These are phyloP conservation scores for Terrapene triunguis DNA, from an alignment of 2,113 vertebrate species.

Conservation along the genomic window DNA sequence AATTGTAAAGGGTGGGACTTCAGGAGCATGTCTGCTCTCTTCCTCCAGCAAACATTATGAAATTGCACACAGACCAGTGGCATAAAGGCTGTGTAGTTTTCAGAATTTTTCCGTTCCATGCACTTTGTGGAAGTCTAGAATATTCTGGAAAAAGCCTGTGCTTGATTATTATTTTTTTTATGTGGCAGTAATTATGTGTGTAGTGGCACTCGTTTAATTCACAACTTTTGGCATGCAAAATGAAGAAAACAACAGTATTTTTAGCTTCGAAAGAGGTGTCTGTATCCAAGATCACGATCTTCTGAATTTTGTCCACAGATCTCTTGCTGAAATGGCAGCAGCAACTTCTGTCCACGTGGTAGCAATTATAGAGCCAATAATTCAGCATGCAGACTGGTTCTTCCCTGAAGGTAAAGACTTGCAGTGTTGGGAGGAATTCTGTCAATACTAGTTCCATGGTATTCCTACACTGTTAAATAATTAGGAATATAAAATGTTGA, in stretches of 20 bases:
- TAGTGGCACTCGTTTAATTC: background rate
- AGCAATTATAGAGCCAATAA: slow-evolving; percentile 95
- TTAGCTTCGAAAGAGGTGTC: background rate
- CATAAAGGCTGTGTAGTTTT: background rate
- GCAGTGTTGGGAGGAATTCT: background rate
- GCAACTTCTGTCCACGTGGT: slow-evolving; percentile 97
- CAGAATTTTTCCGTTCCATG: background rate
- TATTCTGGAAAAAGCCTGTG: background rate
- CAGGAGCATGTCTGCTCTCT: background rate
- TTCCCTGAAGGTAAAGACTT: slow-evolving; percentile 91
- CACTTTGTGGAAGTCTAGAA: background rate
- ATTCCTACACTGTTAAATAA: background rate
- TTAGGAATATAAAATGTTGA: background rate
- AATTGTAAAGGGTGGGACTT: background rate
- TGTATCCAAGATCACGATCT: background rate
- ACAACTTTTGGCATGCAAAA: background rate
- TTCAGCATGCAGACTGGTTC: slow-evolving; percentile 98
- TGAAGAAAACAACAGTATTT: background rate
- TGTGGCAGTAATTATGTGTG: background rate
- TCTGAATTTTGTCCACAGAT: slow-evolving; percentile 77
- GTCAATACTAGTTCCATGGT: background rate
- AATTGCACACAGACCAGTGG: background rate
- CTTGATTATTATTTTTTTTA: background rate
- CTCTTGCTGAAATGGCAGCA: slow-evolving; percentile 95
- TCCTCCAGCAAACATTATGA: background rate